phyloP scores from a whole-genome alignment of 2,113 vertebrate genomes.

The Mesoclemmys tuberculata region DNA sequence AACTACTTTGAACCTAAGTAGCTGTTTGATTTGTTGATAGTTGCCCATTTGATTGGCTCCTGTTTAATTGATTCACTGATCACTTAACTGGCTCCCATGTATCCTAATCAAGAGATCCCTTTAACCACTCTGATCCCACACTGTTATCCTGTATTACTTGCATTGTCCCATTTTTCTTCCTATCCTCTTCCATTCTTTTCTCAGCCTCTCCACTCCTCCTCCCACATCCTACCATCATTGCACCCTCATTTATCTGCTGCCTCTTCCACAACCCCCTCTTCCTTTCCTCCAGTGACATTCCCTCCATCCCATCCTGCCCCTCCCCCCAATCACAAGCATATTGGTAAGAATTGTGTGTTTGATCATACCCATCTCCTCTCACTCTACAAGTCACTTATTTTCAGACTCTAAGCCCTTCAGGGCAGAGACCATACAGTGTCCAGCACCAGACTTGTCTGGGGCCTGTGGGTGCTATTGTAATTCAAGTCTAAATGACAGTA shows the following conservation, averaged over 20 bases:
- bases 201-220: not conserved
- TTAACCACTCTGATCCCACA: not conserved
- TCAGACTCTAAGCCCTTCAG: not conserved
- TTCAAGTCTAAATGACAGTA: not conserved
- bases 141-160: not conserved
- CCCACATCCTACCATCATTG: not conserved
- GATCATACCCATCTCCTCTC: not conserved
- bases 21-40: not conserved
- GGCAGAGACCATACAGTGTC: not conserved
- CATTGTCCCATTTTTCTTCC: not conserved
- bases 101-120: accelerated
- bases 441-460: not conserved
- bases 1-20: accelerated
- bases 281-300: not conserved
- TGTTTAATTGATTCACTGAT: accelerated
- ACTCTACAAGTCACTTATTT: not conserved
- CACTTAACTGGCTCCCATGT: not conserved
- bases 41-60: not conserved
- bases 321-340: too few species aligned
- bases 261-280: too few species aligned
- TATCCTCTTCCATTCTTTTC: not conserved
- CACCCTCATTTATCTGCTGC: not conserved
- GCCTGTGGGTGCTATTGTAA: not conserved
- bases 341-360: not conserved
- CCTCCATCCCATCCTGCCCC: not conserved